These are phyloP conservation scores for Parapsyche elsis DNA, from an alignment of 1,140 invertebrate species.

Conservation along the genomic window DNA sequence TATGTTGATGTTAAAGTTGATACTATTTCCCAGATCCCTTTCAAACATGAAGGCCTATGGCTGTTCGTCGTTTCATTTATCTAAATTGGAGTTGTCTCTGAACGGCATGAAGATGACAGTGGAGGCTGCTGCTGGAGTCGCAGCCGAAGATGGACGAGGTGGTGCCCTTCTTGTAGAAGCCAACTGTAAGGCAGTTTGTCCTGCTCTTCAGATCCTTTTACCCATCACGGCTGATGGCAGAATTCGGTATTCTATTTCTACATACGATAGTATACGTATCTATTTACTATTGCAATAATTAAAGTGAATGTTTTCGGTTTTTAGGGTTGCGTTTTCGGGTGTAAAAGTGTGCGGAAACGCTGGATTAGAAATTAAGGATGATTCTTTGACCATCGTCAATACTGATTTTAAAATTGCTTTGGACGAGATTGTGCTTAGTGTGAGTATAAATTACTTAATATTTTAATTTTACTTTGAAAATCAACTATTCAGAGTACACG, in stretches of 20 bases:
- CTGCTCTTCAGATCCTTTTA: conserved; percentile 47
- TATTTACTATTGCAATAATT: background rate
- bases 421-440: conserved; percentile 50
- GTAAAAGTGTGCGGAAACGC: conserved; percentile 49
- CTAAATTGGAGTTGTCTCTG: conserved; percentile 49
- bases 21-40: conserved; percentile 43
- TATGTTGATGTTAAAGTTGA: background rate
- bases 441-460: conserved; percentile 38
- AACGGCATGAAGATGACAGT: conserved; percentile 41
- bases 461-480: too few relatives aligned
- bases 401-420: conserved; percentile 48
- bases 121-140: conserved; percentile 44
- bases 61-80: conserved; percentile 50
- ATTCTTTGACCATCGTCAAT: conserved; percentile 50
- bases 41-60: conserved; percentile 47
- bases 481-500: too few relatives aligned
- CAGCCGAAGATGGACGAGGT: conserved; percentile 40
- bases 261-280: background rate
- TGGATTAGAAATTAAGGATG: conserved; percentile 53
- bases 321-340: conserved; percentile 45
- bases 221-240: conserved; percentile 52
- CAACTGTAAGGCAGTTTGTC: conserved; percentile 44
- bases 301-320: background rate
- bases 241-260: conserved; percentile 35
- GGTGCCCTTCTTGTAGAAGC: conserved; percentile 50